Evolutionary conservation across 2,888 invertebrate species (phyloP), one percentile per base, ranked within the genome.

Genomic region (Cryptocephalus primarius): DNA sequence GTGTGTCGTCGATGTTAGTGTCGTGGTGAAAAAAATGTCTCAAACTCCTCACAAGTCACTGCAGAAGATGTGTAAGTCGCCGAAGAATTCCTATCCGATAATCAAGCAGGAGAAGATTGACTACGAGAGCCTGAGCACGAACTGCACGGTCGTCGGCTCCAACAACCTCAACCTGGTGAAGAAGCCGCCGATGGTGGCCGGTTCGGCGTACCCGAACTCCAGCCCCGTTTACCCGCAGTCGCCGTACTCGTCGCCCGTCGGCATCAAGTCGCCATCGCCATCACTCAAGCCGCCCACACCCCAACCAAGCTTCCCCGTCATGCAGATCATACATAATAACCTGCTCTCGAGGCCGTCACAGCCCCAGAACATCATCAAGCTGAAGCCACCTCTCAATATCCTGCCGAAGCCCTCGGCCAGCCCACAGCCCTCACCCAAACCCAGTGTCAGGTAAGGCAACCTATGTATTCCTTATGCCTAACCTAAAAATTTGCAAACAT

Each of bases 21-120:
- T 55, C 53, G 56, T 59, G 55, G 22, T 22, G 22, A 22, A 22
- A 52, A 68, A 66, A 60, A 70, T 70, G 70, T 70, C 70, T 68
- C 68, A 68, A 55, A 64, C 59, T 58, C 66, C 65, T 42, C 62
- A 63, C 53, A 66, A 67, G 52, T 55, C 62, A 47, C 55, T 61
- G 55, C 64, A 64, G 57, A 71, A 71, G 60, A 71, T 71, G 71
- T 71, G 71, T 61, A 71, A 70, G 59, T 70, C 70, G 52, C 71
- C 69, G 52, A 71, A 71, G 60, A 68, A 59, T 60, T 55, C 60
- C 22, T 62, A 59, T 49, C 62, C 60, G 48, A 45, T 49, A 47
- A 56, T 58, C 46, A 59, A 60, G 45, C 59, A 60, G 43, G 65
- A 67, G 39, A 68, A 67, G 50, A 67, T 67, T 52, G 69, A 69